Base-by-base conservation (phyloP, 1,140 invertebrate genomes). In the Rhizoglyphus robini region DNA sequence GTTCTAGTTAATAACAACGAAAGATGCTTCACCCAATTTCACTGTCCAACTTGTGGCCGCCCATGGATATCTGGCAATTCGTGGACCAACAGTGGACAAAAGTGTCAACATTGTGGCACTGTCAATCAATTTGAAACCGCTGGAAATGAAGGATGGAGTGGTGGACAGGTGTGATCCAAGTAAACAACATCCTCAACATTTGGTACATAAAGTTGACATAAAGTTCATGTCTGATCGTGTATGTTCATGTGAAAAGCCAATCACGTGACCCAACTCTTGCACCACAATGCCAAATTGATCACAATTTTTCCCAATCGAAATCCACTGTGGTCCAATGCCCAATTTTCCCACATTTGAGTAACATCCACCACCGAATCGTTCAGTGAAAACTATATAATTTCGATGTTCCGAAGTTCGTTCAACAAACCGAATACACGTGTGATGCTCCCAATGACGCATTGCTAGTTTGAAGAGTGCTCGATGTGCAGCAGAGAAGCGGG, bases 211-310 rank as follows among this genome's bases (percentile, higher is more conserved):
- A n/a, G n/a, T n/a, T n/a, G n/a, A n/a, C n/a, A n/a, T n/a, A n/a
- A 68, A 79, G 77, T 13, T 88, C 84, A 72, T 78, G 78, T 99
- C 96, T 0, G 94, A 93, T 58, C 96, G 79, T 0, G 95, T 99
- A 75, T 99, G 96, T 76, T 98, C 94, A 74, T 98, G 94, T 77
- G 78, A 80, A 67, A 80, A 80, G n/a, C 71, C 94, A 4, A 99
- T 92, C 62, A 97, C 95, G 77, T 99, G 96, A 11, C 95, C 94
- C 63, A 99, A 77, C 76, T 99, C 96, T 76, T 99, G 96, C 1
- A 98, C 94, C 18, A 99, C 93, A 69, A 98, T 98, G 30, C 96
- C 96, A 75, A 97, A 97, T 76, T 98, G 98, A 78, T 98, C 95
- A 75, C 96, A 99, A 78, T 98, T 97, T 77, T 97, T 96, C 0